Evolutionary conservation across 1,140 invertebrate genomes (phyloP).

Genomic region (Anagrus nilaparvatae): DNA sequence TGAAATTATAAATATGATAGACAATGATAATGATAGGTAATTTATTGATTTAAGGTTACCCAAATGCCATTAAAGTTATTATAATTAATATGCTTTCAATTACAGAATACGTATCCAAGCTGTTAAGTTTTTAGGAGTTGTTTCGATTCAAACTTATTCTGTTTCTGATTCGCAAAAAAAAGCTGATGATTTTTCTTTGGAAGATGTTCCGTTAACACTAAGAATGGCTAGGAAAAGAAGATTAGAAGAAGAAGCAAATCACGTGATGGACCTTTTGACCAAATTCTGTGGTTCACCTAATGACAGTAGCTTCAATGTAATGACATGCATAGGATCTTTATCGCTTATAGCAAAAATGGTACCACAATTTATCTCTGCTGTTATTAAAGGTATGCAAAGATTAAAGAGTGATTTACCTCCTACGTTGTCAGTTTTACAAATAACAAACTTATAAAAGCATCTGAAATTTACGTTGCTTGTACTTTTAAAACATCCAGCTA

Average conservation of each 20-base stretch:
- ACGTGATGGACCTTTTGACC: conserved; percentile 76
- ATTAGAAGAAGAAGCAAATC: conserved; percentile 86
- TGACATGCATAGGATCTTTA: conserved; percentile 89
- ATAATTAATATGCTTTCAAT: no score
- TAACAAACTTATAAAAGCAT: conserved; percentile 87
- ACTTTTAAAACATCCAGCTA: conserved; percentile 76
- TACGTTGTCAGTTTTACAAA: conserved; percentile 87
- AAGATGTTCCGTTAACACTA: conserved; percentile 70
- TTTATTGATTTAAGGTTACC: conserved; percentile 1
- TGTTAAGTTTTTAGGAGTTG: conserved; percentile 87
- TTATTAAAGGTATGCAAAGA: conserved; percentile 63
- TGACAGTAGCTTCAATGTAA: conserved; percentile 90
- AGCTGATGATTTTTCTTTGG: conserved; percentile 68
- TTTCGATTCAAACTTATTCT: conserved; percentile 78
- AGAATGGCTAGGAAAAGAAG: conserved; percentile 74
- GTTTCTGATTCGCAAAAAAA: conserved; percentile 57
- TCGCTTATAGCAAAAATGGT: conserved; percentile 82
- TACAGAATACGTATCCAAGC: conserved; percentile 76
- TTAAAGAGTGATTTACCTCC: conserved; percentile 80
- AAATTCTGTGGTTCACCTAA: conserved; percentile 91
- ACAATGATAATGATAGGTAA: conserved; percentile 92
- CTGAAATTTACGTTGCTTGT: conserved; percentile 82
- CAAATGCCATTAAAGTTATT: not conserved
- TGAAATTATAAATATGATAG: conserved; percentile 70
- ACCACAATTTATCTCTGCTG: conserved; percentile 75